Percentiles rank a stretch among this genome's conserved stretches.
phyloP scores from a whole-genome alignment of 2,888 invertebrate genomes.

The Leptarthrus brevirostris region DNA sequence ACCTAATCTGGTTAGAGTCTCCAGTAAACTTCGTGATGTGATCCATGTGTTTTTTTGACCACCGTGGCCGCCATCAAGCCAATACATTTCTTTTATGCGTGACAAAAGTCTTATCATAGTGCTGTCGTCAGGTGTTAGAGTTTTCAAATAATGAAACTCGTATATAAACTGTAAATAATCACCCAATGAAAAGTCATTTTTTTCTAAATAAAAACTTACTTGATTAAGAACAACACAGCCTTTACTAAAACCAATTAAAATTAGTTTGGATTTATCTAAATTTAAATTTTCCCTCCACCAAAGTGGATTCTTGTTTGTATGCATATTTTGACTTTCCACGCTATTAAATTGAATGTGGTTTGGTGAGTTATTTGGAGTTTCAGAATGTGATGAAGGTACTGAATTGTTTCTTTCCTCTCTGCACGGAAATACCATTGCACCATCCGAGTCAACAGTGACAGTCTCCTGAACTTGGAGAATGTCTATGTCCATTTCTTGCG shows the following conservation, averaged over 20 bases:
- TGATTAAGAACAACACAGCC: constrained; percentile 92
- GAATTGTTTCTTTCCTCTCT: constrained; percentile 54
- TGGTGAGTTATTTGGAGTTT: constrained; percentile 43
- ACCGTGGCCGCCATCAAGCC: constrained; percentile 93
- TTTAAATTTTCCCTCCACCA: constrained; percentile 73
- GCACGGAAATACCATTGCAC: constrained; percentile 60
- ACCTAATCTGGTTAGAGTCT: constrained; percentile 80
- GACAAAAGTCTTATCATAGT: constrained; percentile 75
- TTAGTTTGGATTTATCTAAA: constrained; percentile 72
- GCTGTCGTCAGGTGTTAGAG: constrained; percentile 73
- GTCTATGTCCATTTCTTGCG: constrained; percentile 68
- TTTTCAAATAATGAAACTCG: constrained; percentile 82
- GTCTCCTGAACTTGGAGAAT: constrained; percentile 72
- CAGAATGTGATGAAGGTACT: constrained; percentile 26
- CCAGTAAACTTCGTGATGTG: constrained; percentile 78
- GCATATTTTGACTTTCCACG: constrained; percentile 28
- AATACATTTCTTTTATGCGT: constrained; percentile 81
- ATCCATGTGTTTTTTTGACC: constrained; percentile 91
- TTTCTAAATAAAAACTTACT: constrained; percentile 61
- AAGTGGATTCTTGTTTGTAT: constrained; percentile 64
- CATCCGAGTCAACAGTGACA: constrained; percentile 66
- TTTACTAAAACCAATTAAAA: constrained; percentile 89
- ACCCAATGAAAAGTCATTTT: neutral
- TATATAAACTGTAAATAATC: constrained; percentile 74
- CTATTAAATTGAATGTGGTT: constrained; percentile 49